These are phyloP conservation scores for Lydus trimaculatus DNA, from an alignment of 2,888 invertebrate genomes.

Conservation along the genomic window DNA sequence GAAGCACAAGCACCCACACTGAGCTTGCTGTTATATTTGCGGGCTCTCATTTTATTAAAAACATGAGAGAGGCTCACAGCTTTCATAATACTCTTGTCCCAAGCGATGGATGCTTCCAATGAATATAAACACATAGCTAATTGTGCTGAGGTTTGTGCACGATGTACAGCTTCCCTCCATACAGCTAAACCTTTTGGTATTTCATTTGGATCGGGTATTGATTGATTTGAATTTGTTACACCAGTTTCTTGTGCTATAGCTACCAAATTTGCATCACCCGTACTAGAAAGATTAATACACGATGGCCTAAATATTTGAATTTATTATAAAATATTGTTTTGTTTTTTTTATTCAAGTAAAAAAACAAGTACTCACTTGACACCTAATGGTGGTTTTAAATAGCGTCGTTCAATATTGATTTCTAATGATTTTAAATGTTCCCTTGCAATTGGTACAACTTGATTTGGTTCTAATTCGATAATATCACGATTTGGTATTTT, in stretches of 20 bases:
- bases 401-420: conserved; percentile 90
- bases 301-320: conserved; percentile 26
- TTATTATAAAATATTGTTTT: conserved; percentile 15
- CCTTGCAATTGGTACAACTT: conserved; percentile 69
- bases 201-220: conserved; percentile 59
- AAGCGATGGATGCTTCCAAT: conserved; percentile 91
- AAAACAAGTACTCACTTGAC: conserved; percentile 60
- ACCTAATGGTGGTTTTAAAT: conserved; percentile 91
- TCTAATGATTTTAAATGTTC: conserved; percentile 84
- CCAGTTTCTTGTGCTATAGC: conserved; percentile 63
- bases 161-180: conserved; percentile 90
- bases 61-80: conserved; percentile 78
- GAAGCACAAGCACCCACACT: conserved; percentile 62
- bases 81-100: conserved; percentile 99
- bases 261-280: conserved; percentile 70
- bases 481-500: conserved; percentile 72
- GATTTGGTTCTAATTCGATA: conserved; percentile 60
- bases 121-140: conserved; percentile 89
- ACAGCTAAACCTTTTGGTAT: conserved; percentile 80
- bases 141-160: conserved; percentile 88
- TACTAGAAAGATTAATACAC: conserved; percentile 52
- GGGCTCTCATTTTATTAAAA: conserved; percentile 61
- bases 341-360: neutral
- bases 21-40: conserved; percentile 62
- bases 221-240: conserved; percentile 37